These are phyloP conservation scores for Melangyna quadrimaculata DNA, from an alignment of 2,888 invertebrate species.

Conservation along the genomic window DNA sequence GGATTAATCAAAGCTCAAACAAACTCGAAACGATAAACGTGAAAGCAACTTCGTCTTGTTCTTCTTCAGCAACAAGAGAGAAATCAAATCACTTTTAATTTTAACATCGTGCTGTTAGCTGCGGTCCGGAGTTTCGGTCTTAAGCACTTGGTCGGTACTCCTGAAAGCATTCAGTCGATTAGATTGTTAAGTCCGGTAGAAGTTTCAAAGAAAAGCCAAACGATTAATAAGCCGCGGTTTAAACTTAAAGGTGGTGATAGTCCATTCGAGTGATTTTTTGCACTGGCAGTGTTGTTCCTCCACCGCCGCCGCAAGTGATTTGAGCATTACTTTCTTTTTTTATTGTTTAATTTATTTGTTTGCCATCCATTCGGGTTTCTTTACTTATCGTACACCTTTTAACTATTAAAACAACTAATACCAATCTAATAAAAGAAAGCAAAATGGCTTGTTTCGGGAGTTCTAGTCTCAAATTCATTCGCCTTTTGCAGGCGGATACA, in stretches of 20 bases:
- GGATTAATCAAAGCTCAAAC: background rate
- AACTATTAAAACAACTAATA: background rate
- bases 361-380: background rate
- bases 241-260: slow-evolving; percentile 37
- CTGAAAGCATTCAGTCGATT: slow-evolving; percentile 67
- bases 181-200: slow-evolving; percentile 40
- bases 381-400: background rate
- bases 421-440: background rate
- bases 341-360: background rate
- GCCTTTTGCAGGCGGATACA: slow-evolving; percentile 77
- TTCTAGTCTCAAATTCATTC: slow-evolving; percentile 77
- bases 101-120: slow-evolving; percentile 58
- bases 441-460: slow-evolving; percentile 79
- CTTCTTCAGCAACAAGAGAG: slow-evolving; percentile 34
- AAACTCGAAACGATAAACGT: background rate
- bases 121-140: slow-evolving; percentile 56
- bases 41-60: slow-evolving; percentile 47
- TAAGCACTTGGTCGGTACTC: slow-evolving; percentile 63
- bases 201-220: slow-evolving; percentile 41
- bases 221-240: slow-evolving; percentile 5
- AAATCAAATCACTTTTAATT: slow-evolving; percentile 67
- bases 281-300: slow-evolving; percentile 32
- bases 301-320: slow-evolving; percentile 40
- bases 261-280: slow-evolving; percentile 39
- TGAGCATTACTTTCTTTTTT: slow-evolving; percentile 62